Conservation (phyloP, 2,888 invertebrate species). For the Athalia rosae region DNA sequence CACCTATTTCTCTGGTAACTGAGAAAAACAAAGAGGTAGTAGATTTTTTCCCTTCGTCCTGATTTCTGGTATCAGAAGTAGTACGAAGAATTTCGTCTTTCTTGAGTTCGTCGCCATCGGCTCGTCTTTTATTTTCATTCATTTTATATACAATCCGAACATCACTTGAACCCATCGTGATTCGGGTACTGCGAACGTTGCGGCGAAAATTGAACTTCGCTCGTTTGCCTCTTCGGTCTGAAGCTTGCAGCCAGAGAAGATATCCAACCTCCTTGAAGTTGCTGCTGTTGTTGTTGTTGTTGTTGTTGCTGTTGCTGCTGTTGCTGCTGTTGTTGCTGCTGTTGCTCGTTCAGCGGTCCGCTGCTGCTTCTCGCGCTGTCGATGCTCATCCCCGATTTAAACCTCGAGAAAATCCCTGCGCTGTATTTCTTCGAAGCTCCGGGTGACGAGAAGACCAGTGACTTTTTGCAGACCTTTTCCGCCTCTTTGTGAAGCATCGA, state of each 20-base stretch:
- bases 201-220: slow-evolving; percentile 56
- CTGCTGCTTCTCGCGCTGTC: slow-evolving; percentile 66
- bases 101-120: not conserved
- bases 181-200: slow-evolving; percentile 64
- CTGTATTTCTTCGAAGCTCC: slow-evolving; percentile 65
- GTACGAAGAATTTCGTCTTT: no score
- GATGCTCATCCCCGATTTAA: slow-evolving; percentile 70
- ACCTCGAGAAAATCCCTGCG: slow-evolving; percentile 67
- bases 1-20: no score
- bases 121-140: not conserved
- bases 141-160: slow-evolving; percentile 50
- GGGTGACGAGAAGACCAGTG: slow-evolving; percentile 53
- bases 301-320: slow-evolving; percentile 57
- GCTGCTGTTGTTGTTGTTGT: slow-evolving; percentile 53
- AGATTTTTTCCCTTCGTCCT: no score
- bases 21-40: no score
- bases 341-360: slow-evolving; percentile 67
- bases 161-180: slow-evolving; percentile 70
- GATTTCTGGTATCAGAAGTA: no score
- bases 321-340: slow-evolving; percentile 54
- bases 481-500: slow-evolving; percentile 69
- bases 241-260: slow-evolving; percentile 71
- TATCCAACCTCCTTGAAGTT: slow-evolving; percentile 68
- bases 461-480: slow-evolving; percentile 58
- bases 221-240: slow-evolving; percentile 65